Evolutionary conservation across 2,113 vertebrate genomes (phyloP).

Genomic region (Caranx melampygus): DNA sequence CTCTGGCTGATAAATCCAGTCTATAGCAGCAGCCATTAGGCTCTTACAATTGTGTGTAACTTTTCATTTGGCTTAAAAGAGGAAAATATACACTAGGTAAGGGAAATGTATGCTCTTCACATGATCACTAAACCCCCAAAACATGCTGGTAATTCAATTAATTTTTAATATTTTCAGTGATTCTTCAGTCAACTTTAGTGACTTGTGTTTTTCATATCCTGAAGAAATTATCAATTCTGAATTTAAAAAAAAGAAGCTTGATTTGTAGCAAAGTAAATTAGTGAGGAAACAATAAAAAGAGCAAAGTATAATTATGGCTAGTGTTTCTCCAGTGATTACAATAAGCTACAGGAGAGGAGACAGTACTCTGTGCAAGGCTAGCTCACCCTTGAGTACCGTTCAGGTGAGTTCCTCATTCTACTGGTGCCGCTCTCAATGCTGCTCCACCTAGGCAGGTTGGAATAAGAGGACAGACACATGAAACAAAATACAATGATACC

Average conservation of each 20-base stretch:
- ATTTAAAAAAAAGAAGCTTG: background rate
- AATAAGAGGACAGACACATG: slow-evolving; percentile 86
- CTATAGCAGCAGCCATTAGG: slow-evolving; percentile 8
- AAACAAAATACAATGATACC: slow-evolving; percentile 79
- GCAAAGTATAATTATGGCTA: slow-evolving; percentile 38
- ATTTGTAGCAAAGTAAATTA: slow-evolving; percentile 41
- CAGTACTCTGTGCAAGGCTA: slow-evolving; percentile 84
- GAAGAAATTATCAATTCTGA: background rate
- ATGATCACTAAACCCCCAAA: slow-evolving; percentile 15
- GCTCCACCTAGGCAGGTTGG: slow-evolving; percentile 86
- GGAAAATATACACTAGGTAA: background rate
- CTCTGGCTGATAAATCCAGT: slow-evolving; percentile 35
- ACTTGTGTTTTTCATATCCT: slow-evolving; percentile 36
- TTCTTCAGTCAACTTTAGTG: slow-evolving; percentile 50
- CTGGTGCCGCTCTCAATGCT: slow-evolving; percentile 78
- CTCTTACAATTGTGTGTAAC: background rate
- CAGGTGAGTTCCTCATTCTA: slow-evolving; percentile 86
- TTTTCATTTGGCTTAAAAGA: slow-evolving; percentile 11
- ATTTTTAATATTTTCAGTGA: slow-evolving; percentile 31
- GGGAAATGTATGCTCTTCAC: background rate
- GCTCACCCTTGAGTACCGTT: slow-evolving; percentile 88
- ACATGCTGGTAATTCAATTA: background rate
- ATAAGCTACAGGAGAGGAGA: slow-evolving; percentile 78
- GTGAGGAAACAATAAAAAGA: slow-evolving; percentile 36
- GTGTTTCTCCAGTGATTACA: slow-evolving; percentile 69